These are phyloP conservation scores for Archips xylosteana DNA, from an alignment of 2,888 invertebrate genomes.

Conservation along the genomic window DNA sequence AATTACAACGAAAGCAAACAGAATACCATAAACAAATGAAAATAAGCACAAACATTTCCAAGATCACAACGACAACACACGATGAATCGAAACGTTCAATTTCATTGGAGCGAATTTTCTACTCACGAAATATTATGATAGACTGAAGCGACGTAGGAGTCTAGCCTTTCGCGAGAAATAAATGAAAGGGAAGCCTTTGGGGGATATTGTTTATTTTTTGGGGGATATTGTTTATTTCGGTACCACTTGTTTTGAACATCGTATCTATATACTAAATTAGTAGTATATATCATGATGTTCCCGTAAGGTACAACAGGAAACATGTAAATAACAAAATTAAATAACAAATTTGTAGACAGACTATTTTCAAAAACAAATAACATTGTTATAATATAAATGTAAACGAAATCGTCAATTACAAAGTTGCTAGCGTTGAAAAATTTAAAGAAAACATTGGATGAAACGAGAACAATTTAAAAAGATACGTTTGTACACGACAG, in stretches of 20 bases:
- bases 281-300: constrained; percentile 46
- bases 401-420: neutral
- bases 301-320: constrained; percentile 40
- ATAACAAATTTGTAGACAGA: neutral
- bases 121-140: constrained; percentile 64
- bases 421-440: neutral
- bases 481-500: constrained; percentile 26
- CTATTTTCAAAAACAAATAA: neutral
- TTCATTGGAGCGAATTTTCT: constrained; percentile 56
- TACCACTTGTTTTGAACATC: constrained; percentile 29
- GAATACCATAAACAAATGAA: constrained; percentile 18
- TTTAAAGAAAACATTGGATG: neutral
- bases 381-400: neutral
- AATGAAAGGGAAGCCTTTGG: constrained; percentile 51
- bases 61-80: constrained; percentile 35
- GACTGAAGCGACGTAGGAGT: constrained; percentile 56
- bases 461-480: constrained; percentile 25
- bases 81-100: constrained; percentile 48
- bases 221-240: constrained; percentile 23
- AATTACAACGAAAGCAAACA: constrained; percentile 26
- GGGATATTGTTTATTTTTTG: constrained; percentile 25
- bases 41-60: constrained; percentile 6
- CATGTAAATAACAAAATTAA: neutral
- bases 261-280: constrained; percentile 21
- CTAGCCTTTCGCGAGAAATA: constrained; percentile 55